Evolutionary conservation across 2,113 vertebrate species (phyloP).

Genomic region (Pristiophorus japonicus): DNA sequence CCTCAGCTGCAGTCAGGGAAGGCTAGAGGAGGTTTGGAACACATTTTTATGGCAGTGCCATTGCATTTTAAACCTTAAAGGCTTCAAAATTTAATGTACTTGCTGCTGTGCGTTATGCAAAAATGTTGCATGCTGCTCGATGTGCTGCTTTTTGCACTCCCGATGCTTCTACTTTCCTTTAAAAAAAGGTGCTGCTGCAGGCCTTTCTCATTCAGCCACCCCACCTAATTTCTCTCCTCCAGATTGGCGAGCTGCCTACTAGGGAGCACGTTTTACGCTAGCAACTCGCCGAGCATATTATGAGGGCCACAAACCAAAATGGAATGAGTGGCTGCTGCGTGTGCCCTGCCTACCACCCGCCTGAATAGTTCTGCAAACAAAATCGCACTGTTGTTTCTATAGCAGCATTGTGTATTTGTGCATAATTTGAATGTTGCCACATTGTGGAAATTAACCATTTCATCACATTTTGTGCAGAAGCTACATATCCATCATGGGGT

Average conservation of each 20-base stretch:
- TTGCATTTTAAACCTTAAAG: no score
- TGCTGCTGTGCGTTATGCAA: background rate
- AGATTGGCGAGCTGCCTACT: background rate
- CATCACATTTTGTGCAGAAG: background rate
- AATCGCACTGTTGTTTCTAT: background rate
- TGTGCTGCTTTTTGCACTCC: no score
- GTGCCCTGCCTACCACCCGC: no score
- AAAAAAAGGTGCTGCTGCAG: background rate
- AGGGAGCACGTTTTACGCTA: no score
- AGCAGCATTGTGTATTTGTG: no score
- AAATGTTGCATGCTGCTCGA: no score
- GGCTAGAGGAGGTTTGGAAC: no score
- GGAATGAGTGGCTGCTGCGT: background rate
- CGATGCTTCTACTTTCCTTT: background rate
- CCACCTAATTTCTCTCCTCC: background rate
- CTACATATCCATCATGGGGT: background rate
- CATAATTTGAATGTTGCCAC: background rate
- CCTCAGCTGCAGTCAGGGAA: no score
- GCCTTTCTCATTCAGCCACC: background rate
- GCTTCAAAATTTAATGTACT: no score
- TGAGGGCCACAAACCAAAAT: background rate
- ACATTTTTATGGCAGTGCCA: no score
- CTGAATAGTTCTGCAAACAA: background rate
- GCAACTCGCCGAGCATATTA: background rate
- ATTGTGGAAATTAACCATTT: background rate